Conservation (phyloP, 2,797 vertebrate genomes). For the Schizopygopsis pylzovi region DNA sequence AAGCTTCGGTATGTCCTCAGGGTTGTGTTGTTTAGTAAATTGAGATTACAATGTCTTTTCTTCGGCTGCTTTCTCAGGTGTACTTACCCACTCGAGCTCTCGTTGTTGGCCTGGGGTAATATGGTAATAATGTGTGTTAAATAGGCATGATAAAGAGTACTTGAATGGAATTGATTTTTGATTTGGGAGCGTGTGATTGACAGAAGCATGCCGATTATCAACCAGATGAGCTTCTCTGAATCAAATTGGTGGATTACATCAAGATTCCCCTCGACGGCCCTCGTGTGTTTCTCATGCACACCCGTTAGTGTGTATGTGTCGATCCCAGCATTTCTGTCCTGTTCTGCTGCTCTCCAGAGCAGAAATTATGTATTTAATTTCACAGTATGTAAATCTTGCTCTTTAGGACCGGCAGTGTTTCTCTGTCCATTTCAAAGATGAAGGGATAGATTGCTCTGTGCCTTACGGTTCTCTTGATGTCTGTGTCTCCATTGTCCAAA, state of each 20-base stretch:
- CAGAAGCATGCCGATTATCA: conserved; percentile 51
- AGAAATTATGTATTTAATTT: conserved; percentile 41
- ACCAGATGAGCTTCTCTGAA: conserved; percentile 45
- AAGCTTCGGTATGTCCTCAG: background rate
- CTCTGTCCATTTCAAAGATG: conserved; percentile 82
- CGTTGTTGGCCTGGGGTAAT: conserved; percentile 33
- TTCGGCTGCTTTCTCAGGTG: conserved; percentile 27
- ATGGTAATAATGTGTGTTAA: conserved; percentile 49
- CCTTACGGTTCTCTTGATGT: conserved; percentile 11
- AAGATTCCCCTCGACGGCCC: conserved; percentile 33
- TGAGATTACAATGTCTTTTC: background rate
- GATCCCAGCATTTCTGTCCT: background rate
- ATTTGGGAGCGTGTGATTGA: conserved; percentile 50
- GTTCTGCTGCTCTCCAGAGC: conserved; percentile 24
- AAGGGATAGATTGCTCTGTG: conserved; percentile 78
- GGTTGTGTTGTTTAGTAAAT: conserved; percentile 15
- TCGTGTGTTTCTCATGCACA: conserved; percentile 13
- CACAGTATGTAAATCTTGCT: conserved; percentile 38
- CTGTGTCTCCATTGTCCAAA: conserved; percentile 71
- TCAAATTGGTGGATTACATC: conserved; percentile 45
- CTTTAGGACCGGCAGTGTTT: conserved; percentile 71
- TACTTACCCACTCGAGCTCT: conserved; percentile 29
- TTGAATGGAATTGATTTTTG: conserved; percentile 49
- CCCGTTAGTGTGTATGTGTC: conserved; percentile 1
- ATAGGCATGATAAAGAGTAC: conserved; percentile 48